These are phyloP conservation scores for Crotalus horridus DNA, from an alignment of 2,113 vertebrate genomes.

Conservation along the genomic window DNA sequence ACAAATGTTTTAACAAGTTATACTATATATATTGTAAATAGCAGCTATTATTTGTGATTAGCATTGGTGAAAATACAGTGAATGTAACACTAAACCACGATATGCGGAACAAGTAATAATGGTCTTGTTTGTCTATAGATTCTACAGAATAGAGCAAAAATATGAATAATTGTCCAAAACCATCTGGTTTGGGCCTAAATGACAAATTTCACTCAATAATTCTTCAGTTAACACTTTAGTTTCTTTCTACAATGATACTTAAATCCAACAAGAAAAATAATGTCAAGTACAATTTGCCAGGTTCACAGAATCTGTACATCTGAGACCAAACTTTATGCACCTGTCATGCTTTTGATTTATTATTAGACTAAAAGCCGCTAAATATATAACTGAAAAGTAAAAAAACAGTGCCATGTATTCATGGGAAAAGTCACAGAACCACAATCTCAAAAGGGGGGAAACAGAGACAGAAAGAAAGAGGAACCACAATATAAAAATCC, in stretches of 20 bases:
- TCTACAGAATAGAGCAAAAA: background rate
- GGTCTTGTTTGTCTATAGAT: background rate
- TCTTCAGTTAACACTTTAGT: background rate
- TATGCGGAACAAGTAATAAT: background rate
- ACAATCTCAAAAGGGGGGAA: slow-evolving; percentile 61
- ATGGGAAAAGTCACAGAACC: slow-evolving; percentile 63
- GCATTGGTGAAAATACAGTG: background rate
- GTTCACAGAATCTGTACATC: slow-evolving; percentile 20
- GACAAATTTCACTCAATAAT: background rate
- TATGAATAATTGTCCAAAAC: background rate
- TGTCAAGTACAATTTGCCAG: slow-evolving; percentile 27
- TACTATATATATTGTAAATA: background rate
- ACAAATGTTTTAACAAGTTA: background rate
- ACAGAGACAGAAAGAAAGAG: background rate
- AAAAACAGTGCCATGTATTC: slow-evolving; percentile 47
- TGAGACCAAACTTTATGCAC: slow-evolving; percentile 38
- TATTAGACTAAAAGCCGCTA: slow-evolving; percentile 53
- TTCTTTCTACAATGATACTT: background rate
- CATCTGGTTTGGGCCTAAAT: background rate
- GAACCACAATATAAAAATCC: slow-evolving; percentile 38
- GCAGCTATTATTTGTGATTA: background rate
- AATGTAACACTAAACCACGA: background rate
- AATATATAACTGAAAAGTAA: slow-evolving; percentile 64
- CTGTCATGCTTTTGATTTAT: slow-evolving; percentile 65
- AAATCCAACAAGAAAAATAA: slow-evolving; percentile 22